These are phyloP conservation scores for Varecia variegata DNA, from an alignment of 2,797 vertebrate species.

Conservation along the genomic window DNA sequence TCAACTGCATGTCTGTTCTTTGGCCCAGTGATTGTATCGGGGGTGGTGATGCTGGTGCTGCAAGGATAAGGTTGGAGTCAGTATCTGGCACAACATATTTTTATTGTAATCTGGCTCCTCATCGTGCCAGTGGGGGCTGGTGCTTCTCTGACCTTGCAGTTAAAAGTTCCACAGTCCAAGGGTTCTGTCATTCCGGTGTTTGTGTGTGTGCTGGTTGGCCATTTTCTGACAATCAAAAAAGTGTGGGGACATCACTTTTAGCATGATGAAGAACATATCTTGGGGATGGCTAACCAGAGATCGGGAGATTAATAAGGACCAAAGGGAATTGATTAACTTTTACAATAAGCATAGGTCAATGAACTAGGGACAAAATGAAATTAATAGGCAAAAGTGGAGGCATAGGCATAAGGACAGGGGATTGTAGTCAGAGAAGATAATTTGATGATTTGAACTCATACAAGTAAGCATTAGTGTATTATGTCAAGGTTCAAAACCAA, in stretches of 20 bases:
- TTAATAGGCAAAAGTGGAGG: not conserved
- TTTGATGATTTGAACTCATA: constrained; percentile 8
- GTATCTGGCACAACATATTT: not conserved
- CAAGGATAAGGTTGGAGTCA: not conserved
- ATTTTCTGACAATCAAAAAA: not conserved
- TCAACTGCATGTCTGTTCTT: not conserved
- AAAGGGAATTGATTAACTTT: not conserved
- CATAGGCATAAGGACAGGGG: not conserved
- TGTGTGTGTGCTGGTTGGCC: not conserved
- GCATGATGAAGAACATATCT: not conserved
- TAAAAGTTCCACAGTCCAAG: not conserved
- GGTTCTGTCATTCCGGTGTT: not conserved
- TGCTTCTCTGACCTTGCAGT: not conserved
- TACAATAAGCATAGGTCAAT: not conserved
- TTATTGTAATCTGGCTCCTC: not conserved
- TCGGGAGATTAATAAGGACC: not conserved
- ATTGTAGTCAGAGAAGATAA: not conserved
- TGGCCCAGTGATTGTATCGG: not conserved
- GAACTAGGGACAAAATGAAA: not conserved
- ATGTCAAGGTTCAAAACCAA: not conserved
- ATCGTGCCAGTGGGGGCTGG: not conserved
- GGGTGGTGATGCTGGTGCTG: not conserved
- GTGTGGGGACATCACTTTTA: not conserved
- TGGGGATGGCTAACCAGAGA: not conserved
- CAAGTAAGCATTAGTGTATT: not conserved